phyloP scores from a whole-genome alignment of 2,888 invertebrate species.

The Caprella mutica region DNA sequence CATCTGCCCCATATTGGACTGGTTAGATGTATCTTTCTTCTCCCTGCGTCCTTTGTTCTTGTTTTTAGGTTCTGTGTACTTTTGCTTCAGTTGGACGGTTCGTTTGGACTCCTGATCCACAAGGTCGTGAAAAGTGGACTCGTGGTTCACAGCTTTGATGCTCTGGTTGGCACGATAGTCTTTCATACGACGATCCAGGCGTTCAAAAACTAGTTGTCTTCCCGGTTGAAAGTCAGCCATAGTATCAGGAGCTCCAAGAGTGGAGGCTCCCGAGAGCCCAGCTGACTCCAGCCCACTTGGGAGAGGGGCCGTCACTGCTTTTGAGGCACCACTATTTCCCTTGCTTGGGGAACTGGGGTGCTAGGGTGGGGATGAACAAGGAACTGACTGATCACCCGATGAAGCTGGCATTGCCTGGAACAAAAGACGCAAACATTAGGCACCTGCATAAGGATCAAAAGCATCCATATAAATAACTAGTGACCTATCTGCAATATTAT shows the following conservation, averaged over 20 bases:
- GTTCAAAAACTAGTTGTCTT: conserved; percentile 65
- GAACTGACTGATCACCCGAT: too few species aligned
- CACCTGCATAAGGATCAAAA: too few species aligned
- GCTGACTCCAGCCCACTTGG: too few species aligned
- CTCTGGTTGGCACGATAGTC: conserved; percentile 72
- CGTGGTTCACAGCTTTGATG: conserved; percentile 75
- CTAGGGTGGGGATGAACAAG: too few species aligned
- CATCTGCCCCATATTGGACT: conserved; percentile 32
- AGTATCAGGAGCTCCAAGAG: conserved; percentile 15
- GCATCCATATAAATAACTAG: too few species aligned
- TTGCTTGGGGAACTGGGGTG: too few species aligned
- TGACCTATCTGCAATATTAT: too few species aligned
- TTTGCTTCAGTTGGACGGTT: conserved; percentile 73
- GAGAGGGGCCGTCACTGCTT: too few species aligned
- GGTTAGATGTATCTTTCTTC: conserved; percentile 40
- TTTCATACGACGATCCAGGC: conserved; percentile 70
- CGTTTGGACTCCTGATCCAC: conserved; percentile 86
- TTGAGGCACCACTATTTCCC: too few species aligned
- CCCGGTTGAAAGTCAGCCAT: conserved; percentile 34
- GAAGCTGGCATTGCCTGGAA: too few species aligned
- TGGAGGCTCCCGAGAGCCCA: not conserved
- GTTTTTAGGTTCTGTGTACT: conserved; percentile 79
- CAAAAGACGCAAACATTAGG: too few species aligned
- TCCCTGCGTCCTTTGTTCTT: conserved; percentile 68
- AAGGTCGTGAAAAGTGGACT: conserved; percentile 71